These are phyloP conservation scores for Formica exsecta DNA, from an alignment of 1,140 invertebrate species.

Conservation along the genomic window DNA sequence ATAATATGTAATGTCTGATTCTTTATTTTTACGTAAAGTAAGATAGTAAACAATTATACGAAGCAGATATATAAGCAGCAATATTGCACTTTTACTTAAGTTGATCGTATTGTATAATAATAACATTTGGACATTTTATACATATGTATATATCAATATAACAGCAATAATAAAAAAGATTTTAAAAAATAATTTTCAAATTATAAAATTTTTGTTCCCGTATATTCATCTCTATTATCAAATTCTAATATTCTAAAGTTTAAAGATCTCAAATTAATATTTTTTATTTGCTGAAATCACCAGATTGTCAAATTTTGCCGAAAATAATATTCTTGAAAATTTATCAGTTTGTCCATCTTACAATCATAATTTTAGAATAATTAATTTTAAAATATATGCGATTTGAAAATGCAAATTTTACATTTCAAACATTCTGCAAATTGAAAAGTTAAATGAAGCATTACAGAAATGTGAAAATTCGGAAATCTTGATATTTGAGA, in stretches of 20 bases:
- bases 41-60: neutral
- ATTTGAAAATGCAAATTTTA: slow-evolving; percentile 16
- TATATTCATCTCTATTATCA: neutral
- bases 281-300: neutral
- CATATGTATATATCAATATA: too few species aligned
- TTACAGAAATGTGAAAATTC: slow-evolving; percentile 7
- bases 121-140: neutral
- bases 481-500: neutral
- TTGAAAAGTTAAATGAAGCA: slow-evolving; percentile 20
- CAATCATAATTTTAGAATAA: slow-evolving; percentile 18
- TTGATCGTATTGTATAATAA: neutral
- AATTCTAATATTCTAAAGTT: neutral
- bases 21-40: neutral
- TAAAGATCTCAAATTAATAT: neutral
- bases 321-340: slow-evolving; percentile 33
- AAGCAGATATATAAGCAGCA: neutral
- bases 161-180: neutral
- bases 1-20: neutral
- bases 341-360: slow-evolving; percentile 28
- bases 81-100: neutral
- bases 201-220: neutral
- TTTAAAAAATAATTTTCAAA: neutral
- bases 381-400: neutral
- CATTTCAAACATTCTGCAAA: neutral
- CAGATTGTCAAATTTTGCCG: neutral